Base-by-base conservation (phyloP, 2,888 invertebrate genomes). In the Stegophylla sp. region DNA sequence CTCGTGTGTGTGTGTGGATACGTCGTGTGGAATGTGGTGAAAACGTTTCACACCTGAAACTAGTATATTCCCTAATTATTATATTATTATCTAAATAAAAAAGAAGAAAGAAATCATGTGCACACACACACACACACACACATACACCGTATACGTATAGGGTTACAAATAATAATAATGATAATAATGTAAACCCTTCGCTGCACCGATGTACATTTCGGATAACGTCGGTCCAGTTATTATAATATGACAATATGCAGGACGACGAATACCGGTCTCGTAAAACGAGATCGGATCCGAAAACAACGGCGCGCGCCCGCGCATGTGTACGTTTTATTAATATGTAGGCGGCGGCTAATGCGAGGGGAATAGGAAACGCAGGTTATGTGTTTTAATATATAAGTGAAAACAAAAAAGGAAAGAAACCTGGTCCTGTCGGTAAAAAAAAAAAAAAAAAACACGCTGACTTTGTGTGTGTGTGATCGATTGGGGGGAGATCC, bases 371-470 rank as follows among this genome's bases (percentile, higher is more conserved):
- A 61, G 66, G 28, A 48, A 77, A 64, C 59, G 59, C 77, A 59
- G 67, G 51, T 45, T 20, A n/a, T n/a, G 43, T 23, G 15, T 69
- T 45, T 67, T n/a, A 56, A 76, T 69, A n/a, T 12, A 45, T 28
- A 51, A 17, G 10, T 51, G 59, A 26, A 53, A 26, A 23, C 3
- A n/a, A 15, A 74, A 41, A 23, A 41, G n/a, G 15, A 34, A 41
- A 75, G 23, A 74, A 75, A 75, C 74, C 74, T 20, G 74, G 74
- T 75, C 74, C 64, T 66, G 75, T 76, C 66, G 53, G 53, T 53
- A 53, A 28, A 75, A 2, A 76, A 75, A 74, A 64, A 41, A 53
- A 28, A 75, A 2, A 76, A 75, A 74, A 64, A 41, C 41, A 17
- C n/a, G 63, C 26, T 9, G 64, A 76, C 64, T 76, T 53, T 34